phyloP scores from a whole-genome alignment of 2,797 vertebrate species.

The Diplodus puntazzo region DNA sequence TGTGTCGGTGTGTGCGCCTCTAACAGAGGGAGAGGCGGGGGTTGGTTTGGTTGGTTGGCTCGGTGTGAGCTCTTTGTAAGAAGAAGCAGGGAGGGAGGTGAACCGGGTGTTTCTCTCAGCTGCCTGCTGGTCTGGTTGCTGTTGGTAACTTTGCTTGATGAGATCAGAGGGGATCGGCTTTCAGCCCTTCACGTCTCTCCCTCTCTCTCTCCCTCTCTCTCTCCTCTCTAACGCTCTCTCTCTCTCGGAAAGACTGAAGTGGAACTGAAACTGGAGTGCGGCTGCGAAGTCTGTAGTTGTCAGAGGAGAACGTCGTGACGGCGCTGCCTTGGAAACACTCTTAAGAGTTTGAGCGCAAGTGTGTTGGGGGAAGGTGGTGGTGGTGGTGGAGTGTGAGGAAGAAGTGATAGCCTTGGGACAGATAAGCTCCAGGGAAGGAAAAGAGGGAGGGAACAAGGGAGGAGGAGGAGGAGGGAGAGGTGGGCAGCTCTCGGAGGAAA shows the following conservation, averaged over 20 bases:
- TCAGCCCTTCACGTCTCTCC: slow-evolving; percentile 67
- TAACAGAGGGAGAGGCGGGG: slow-evolving; percentile 8
- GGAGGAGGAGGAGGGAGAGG: slow-evolving; percentile 40
- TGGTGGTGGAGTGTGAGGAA: slow-evolving; percentile 31
- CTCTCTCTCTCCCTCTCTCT: slow-evolving; percentile 37
- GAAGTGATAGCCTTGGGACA: slow-evolving; percentile 79
- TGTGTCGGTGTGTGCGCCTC: slow-evolving; percentile 39
- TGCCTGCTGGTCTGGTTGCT: slow-evolving; percentile 77
- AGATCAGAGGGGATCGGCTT: slow-evolving; percentile 84
- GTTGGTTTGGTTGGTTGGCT: slow-evolving; percentile 51
- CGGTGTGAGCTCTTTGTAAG: slow-evolving; percentile 65
- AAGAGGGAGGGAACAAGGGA: slow-evolving; percentile 63
- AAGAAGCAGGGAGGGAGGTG: slow-evolving; percentile 58
- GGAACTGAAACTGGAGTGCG: slow-evolving; percentile 71
- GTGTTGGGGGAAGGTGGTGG: slow-evolving; percentile 34
- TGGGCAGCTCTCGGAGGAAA: slow-evolving; percentile 63
- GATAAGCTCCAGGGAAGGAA: slow-evolving; percentile 80
- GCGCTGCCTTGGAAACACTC: slow-evolving; percentile 69
- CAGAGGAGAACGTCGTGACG: slow-evolving; percentile 49
- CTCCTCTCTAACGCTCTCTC: slow-evolving; percentile 39
- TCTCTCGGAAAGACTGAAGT: slow-evolving; percentile 51
- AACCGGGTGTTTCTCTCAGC: slow-evolving; percentile 73
- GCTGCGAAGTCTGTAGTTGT: slow-evolving; percentile 53
- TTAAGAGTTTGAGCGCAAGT: slow-evolving; percentile 60
- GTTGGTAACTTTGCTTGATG: slow-evolving; percentile 83